These are phyloP conservation scores for Gobius niger DNA, from an alignment of 2,113 vertebrate species.

Conservation along the genomic window DNA sequence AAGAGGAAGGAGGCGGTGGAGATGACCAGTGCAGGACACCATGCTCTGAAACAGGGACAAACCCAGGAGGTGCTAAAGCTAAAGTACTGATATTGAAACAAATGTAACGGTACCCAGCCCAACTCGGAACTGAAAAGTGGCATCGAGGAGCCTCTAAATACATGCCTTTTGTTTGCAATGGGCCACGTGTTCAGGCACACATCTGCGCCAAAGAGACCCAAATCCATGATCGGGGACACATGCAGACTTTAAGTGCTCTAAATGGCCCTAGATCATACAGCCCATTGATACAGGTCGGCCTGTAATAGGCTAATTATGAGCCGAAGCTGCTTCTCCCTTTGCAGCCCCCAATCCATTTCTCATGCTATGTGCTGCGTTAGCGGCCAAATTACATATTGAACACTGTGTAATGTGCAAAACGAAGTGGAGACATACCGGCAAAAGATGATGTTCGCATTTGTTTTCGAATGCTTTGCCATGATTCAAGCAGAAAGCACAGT, in stretches of 20 bases:
- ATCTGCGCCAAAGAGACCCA: conserved; percentile 30
- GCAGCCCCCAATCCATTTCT: conserved; percentile 49
- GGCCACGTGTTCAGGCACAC: conserved; percentile 29
- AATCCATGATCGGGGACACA: conserved; percentile 48
- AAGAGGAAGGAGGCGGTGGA: too few species aligned
- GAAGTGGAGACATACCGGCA: conserved; percentile 17
- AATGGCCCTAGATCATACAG: conserved; percentile 61
- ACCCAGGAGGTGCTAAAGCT: too few species aligned
- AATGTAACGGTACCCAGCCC: too few species aligned
- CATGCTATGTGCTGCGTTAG: conserved; percentile 38
- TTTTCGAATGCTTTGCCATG: conserved; percentile 8
- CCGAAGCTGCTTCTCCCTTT: conserved; percentile 40
- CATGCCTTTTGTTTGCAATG: not conserved
- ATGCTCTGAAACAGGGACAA: too few species aligned
- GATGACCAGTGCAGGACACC: too few species aligned
- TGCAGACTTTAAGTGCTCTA: conserved; percentile 61
- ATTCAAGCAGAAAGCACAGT: conserved; percentile 11
- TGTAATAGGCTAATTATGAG: conserved; percentile 63
- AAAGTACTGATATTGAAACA: too few species aligned
- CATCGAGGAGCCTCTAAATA: conserved; percentile 8
- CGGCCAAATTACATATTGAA: conserved; percentile 24
- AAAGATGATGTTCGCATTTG: conserved; percentile 22
- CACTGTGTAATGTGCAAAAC: conserved; percentile 19
- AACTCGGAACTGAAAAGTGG: conserved; percentile 9
- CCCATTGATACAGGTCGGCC: conserved; percentile 43